Base-by-base conservation (phyloP, 92 coral and sea anemone species). In the Zoanthus sociatus region DNA sequence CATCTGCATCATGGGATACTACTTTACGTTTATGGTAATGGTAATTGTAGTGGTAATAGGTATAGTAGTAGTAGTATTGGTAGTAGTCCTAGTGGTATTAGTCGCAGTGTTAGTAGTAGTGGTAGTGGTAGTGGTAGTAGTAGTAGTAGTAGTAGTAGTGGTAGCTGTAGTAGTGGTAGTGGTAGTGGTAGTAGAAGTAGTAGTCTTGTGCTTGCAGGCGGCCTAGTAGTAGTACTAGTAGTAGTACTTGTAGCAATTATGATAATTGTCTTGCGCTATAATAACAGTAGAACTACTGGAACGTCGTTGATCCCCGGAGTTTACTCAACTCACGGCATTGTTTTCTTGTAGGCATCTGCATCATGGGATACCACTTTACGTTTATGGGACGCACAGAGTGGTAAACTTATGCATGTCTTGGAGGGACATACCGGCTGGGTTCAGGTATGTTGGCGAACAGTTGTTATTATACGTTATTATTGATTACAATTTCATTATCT, bases 341-440 rank as follows among this genome's bases (percentile, higher is more conserved):
- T 63, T 20, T 69, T 69, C 45, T 16, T 51, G 7, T 58, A 97
- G 99, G 99, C 99, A 16, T 95, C 99, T 30, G 99, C 93, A 46
- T 97, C 99, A 13, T 97, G 99, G 99, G 99, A 97, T 32, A 78
- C 91, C 85, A 92, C 93, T 5, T 31, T 97, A 3, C 90, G 94
- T n/a, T 82, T 97, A 64, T 97, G 99, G 99, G 92, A 95, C 81
- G 79, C 86, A 51, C 88, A 88, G 46, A 92, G 78, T 33, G 94
- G 94, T 21, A 82, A 55, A 10, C 56, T 90, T 32, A 26, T 90
- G 51, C 91, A 93, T 33, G 87, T 93, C 31, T 82, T 97, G n/a
- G 88, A 86, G 54, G 99, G 99, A n/a, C 99, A 97, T 83, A 89
- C 95, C 12, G 99, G 99, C 82, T 97, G 99, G 99, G 94, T 97